Evolutionary conservation across 2,797 vertebrate species (phyloP).

Genomic region (Gouania willdenowi): DNA sequence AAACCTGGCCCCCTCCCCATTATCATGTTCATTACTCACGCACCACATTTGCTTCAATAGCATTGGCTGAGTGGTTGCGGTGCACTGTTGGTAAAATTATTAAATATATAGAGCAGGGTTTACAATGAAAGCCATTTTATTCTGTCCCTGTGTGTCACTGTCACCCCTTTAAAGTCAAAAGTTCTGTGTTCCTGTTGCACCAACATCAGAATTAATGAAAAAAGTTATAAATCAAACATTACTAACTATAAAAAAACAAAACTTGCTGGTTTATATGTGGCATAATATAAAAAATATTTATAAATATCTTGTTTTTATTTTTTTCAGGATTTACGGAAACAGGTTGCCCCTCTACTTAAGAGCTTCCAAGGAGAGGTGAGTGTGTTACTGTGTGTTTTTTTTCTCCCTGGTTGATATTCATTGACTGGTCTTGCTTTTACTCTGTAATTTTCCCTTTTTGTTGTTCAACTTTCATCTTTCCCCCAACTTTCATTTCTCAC

Average conservation of each 20-base stretch:
- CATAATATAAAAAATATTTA: no score
- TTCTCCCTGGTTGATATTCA: slow-evolving; percentile 36
- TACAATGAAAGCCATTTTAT: no score
- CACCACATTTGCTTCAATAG: slow-evolving; percentile 39
- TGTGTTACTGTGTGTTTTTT: slow-evolving; percentile 28
- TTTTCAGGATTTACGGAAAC: slow-evolving; percentile 93
- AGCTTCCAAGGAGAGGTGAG: slow-evolving; percentile 99
- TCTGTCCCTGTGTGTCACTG: no score
- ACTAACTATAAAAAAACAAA: no score
- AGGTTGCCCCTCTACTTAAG: slow-evolving; percentile 96
- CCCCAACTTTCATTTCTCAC: slow-evolving; percentile 8
- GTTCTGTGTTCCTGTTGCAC: no score
- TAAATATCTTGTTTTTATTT: slow-evolving; percentile 7
- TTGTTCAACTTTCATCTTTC: slow-evolving; percentile 32
- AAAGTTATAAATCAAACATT: no score
- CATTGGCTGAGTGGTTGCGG: no score
- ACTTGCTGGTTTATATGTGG: no score
- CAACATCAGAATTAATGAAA: no score
- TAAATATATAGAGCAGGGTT: no score
- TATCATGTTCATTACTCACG: slow-evolving; percentile 40
- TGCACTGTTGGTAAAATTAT: no score
- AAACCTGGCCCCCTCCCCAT: slow-evolving; percentile 37
- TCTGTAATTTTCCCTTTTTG: slow-evolving; percentile 8
- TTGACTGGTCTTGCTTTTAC: slow-evolving; percentile 17
- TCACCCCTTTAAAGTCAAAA: no score